phyloP scores from a whole-genome alignment of 1,140 invertebrate genomes.

The Drosophila sproati region DNA sequence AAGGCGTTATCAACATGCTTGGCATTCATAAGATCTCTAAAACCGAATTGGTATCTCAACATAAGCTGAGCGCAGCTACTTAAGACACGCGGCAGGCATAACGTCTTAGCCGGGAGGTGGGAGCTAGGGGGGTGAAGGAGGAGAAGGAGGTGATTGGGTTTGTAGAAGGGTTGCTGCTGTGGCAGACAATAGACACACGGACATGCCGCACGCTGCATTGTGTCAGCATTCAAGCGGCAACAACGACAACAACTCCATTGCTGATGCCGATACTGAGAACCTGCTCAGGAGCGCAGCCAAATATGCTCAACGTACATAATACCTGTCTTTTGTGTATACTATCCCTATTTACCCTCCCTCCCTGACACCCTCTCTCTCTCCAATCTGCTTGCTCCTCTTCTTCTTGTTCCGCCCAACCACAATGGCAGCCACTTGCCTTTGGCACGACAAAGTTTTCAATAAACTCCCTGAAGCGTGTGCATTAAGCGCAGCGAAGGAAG shows the following conservation, averaged over 20 bases:
- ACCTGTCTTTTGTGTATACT: constrained; percentile 73
- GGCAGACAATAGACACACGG: constrained; percentile 33
- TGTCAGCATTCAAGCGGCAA: constrained; percentile 69
- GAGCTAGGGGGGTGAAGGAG: background rate
- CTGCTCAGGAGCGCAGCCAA: constrained; percentile 58
- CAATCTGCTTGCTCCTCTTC: background rate
- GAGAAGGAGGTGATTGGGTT: too few species aligned
- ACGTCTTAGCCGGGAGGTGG: background rate
- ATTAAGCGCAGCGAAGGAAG: constrained; percentile 77
- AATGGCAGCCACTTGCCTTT: constrained; percentile 64
- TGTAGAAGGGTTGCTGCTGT: constrained; percentile 16
- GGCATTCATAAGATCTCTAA: constrained; percentile 78
- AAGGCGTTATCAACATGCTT: constrained; percentile 74
- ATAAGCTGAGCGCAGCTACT: constrained; percentile 69
- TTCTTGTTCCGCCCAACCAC: constrained; percentile 9
- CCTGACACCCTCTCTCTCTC: background rate
- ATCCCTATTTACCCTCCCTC: background rate
- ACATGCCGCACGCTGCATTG: constrained; percentile 37
- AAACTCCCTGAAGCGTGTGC: constrained; percentile 83
- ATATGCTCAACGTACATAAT: constrained; percentile 75
- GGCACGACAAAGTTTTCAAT: constrained; percentile 83
- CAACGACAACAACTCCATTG: constrained; percentile 38
- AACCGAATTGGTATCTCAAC: constrained; percentile 47
- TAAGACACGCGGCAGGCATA: constrained; percentile 45
- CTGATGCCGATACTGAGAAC: constrained; percentile 44